Evolutionary conservation across 2,888 invertebrate genomes (phyloP), one percentile per base, ranked within the genome.

Genomic region (Neria commutata): DNA sequence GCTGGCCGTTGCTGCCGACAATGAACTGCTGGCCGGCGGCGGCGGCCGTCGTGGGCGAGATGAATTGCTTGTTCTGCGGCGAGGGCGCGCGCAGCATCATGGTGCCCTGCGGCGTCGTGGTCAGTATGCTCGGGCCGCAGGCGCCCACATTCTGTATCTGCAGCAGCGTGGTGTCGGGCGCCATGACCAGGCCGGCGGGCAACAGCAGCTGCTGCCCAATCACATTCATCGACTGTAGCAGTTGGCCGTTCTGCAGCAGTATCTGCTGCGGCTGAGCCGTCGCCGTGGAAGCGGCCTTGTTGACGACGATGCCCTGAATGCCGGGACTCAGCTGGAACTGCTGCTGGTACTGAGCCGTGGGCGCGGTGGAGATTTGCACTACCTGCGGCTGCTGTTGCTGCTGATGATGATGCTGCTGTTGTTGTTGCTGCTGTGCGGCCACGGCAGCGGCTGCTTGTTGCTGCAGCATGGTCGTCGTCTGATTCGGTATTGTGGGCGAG

Each of bases 101-200:
- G 1, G 74, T 72, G 1, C 92, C 91, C 19, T 88, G 87, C 1
- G 88, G 88, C 1, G 80, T 71, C 33, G 87, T 84, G 37, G 87
- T 85, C 25, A 89, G 75, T 61, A 92, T 88, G 73, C 89, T 88
- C 2, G 74, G 67, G 1, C 83, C 82, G 46, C 72, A 73, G 4
- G 88, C 86, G 60, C 89, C 86, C 0, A 92, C 90, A 61, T 92
- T 92, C 73, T 92, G 92, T 63, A 92, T 84, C 73, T 92, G 92
- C 40, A 88, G 72, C 47, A 93, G 84, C 0, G 92, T 90, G 0
- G 92, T 88, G 25, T 89, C 90, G 1, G 92, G 89, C 0, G 91
- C 88, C 90, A 93, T 91, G 1, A 94, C 90, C 88, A 93, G 89
- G 1, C 92, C 90, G 66, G 92, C 91, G 11, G 92, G 92, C 56